phyloP scores from a whole-genome alignment of 1,140 invertebrate species.

The Harpegnathos saltator region DNA sequence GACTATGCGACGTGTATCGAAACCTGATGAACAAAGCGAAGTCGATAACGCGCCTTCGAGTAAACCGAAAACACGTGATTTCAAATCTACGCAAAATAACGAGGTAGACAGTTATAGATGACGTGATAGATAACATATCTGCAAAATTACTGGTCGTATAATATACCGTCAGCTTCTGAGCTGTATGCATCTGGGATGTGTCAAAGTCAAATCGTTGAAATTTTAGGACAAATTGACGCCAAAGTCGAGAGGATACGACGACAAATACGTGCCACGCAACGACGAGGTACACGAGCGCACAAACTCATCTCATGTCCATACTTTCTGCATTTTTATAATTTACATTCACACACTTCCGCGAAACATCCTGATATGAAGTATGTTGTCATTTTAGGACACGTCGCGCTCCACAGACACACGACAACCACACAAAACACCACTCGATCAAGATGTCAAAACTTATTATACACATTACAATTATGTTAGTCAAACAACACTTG shows the following conservation, averaged over 20 bases:
- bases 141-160: not conserved
- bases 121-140: not conserved
- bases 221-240: constrained; percentile 30
- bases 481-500: constrained; percentile 22
- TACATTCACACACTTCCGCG: not conserved
- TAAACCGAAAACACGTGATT: constrained; percentile 8
- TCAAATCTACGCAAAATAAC: not conserved
- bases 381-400: constrained; percentile 34
- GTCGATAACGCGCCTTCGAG: constrained; percentile 10
- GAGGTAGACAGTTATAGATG: constrained; percentile 31
- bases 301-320: not conserved
- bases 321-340: not conserved
- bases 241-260: constrained; percentile 15
- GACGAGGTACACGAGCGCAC: constrained; percentile 29
- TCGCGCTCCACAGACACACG: not conserved
- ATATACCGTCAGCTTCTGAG: not conserved
- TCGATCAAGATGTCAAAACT: constrained; percentile 43
- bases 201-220: not conserved
- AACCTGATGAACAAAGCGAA: constrained; percentile 27
- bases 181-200: not conserved
- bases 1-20: constrained; percentile 8
- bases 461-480: constrained; percentile 55
- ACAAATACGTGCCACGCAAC: not conserved
- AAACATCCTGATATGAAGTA: not conserved
- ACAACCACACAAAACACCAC: constrained; percentile 21